These are phyloP conservation scores for Cristatella mucedo DNA, from an alignment of 2,888 invertebrate species.

Conservation along the genomic window DNA sequence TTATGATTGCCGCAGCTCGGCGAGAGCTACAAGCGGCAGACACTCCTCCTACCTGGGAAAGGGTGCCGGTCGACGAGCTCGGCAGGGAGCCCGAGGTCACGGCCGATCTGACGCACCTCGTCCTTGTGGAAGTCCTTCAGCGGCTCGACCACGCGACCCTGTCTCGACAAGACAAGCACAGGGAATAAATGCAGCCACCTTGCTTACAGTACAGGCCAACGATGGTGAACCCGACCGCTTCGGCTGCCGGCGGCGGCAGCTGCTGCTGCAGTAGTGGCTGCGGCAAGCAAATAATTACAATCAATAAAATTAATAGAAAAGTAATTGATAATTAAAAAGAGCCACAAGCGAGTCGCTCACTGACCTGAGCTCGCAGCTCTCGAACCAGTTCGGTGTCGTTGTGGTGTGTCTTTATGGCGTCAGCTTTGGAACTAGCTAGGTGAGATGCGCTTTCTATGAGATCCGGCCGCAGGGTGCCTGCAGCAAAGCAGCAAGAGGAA, in stretches of 20 bases:
- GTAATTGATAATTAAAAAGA: background rate
- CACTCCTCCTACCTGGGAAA: constrained; percentile 54
- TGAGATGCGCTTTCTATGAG: constrained; percentile 89
- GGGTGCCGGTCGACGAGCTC: constrained; percentile 85
- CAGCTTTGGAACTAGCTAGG: constrained; percentile 66
- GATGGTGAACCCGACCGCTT: too few relatives aligned
- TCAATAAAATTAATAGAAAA: background rate
- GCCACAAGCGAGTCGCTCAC: constrained; percentile 3
- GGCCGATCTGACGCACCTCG: constrained; percentile 75
- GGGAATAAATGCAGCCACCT: too few relatives aligned
- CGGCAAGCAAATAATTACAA: background rate
- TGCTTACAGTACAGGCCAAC: too few relatives aligned
- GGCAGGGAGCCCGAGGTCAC: constrained; percentile 69
- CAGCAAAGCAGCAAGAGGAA: constrained; percentile 1
- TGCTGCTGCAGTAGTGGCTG: too few relatives aligned
- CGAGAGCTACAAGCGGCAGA: too few relatives aligned
- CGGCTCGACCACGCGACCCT: constrained; percentile 88
- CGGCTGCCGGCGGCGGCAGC: too few relatives aligned
- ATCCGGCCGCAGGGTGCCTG: constrained; percentile 80
- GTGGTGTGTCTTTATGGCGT: constrained; percentile 96
- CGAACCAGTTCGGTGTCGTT: constrained; percentile 92
- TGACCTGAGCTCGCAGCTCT: constrained; percentile 45
- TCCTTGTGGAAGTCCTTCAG: constrained; percentile 97
- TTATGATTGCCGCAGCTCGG: too few relatives aligned
- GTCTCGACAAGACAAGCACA: too few relatives aligned